Evolutionary conservation across 2,113 vertebrate genomes (phyloP).

Genomic region (Hemichromis elongatus): DNA sequence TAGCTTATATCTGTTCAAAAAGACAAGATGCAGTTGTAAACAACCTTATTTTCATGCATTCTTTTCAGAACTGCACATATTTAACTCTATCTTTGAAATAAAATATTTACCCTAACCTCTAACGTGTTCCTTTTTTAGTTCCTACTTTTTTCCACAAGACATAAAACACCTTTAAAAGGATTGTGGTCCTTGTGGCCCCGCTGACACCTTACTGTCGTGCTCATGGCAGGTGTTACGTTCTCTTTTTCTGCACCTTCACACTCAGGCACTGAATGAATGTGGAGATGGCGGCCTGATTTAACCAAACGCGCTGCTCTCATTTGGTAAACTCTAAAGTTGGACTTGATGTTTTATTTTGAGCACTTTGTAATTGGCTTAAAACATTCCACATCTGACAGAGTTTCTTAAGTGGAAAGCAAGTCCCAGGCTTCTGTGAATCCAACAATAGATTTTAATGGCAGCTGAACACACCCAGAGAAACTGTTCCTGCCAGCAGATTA

Average conservation of each 20-base stretch:
- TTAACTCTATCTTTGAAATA: neutral
- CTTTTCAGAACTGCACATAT: neutral
- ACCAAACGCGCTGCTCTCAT: neutral
- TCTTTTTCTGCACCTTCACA: constrained; percentile 12
- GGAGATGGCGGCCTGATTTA: neutral
- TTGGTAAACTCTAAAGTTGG: constrained; percentile 4
- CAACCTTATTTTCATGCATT: neutral
- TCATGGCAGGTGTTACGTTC: neutral
- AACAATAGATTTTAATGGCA: neutral
- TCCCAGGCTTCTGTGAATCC: neutral
- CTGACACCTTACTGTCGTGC: neutral
- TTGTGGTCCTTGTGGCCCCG: constrained; percentile 3
- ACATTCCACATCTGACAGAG: constrained; percentile 10
- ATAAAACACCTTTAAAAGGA: neutral
- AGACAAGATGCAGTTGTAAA: neutral
- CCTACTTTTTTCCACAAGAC: neutral
- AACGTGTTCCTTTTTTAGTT: neutral
- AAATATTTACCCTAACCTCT: neutral
- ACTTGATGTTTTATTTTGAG: constrained; percentile 9
- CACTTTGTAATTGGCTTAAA: constrained; percentile 7
- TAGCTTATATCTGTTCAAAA: constrained; percentile 18
- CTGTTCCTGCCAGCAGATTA: neutral
- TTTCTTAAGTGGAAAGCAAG: neutral
- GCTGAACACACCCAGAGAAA: neutral
- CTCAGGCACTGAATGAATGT: neutral